Base-by-base conservation (phyloP, 2,888 invertebrate species). In the Phymatocera aterrima region DNA sequence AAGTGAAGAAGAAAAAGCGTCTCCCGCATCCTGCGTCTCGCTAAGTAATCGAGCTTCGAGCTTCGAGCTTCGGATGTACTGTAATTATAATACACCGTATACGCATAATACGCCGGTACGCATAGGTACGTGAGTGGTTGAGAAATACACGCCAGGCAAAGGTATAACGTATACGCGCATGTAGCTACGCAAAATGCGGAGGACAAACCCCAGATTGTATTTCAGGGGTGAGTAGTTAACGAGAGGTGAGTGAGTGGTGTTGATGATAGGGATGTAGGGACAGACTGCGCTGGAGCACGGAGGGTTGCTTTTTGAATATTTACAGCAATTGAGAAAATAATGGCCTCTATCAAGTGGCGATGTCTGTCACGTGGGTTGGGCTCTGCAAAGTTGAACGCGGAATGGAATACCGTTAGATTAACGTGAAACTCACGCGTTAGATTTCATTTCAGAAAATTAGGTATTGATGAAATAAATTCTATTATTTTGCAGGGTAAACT, bases 141-240 rank as follows among this genome's bases (percentile, higher is more conserved):
- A 21, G 24, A 51, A 51, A 51, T 40, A 40, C 40, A 40, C 15
- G 21, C 28, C n/a, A 24, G 21, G 34, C 34, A n/a, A 21, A 61
- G 8, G 15, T 28, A 60, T 6, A n/a, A 34, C n/a, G 8, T 15
- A 65, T 8, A 28, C 28, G 37, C 64, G n/a, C 15, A 61, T n/a
- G n/a, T n/a, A 34, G 15, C 15, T 61, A 37, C 28, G 3, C 40
- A 43, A 40, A 68, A 10, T 68, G 43, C 43, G 15, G 68, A 68
- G 43, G 18, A 68, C 68, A 61, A 61, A 61, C 24, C 68, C 43
- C 68, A 43, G 68, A 43, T 68, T 68, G 61, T 61, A 24, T 68
- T 68, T 68, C 68, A 68, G 68, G 68, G 68, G 68, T 68, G 68
- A 68, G 21, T n/a, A n/a, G n/a, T n/a, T n/a, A n/a, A 68, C 68